These are phyloP conservation scores for Lamproptera curius DNA, from an alignment of 2,888 invertebrate genomes.

Conservation along the genomic window DNA sequence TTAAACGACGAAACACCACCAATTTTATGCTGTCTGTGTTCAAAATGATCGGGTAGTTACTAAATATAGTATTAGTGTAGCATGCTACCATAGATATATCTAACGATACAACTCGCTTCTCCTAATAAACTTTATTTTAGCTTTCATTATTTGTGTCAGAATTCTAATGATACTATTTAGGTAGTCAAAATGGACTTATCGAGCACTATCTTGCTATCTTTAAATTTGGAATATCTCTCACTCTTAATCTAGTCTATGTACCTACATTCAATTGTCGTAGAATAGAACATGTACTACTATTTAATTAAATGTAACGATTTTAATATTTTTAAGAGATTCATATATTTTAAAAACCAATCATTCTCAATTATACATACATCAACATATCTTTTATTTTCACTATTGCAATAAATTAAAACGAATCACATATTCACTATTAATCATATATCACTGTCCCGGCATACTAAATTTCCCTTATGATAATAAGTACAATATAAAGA, in stretches of 20 bases:
- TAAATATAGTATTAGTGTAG: constrained; percentile 26
- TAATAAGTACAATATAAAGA: constrained; percentile 63
- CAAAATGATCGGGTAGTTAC: constrained; percentile 40
- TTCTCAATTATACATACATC: not conserved
- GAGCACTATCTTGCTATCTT: constrained; percentile 20
- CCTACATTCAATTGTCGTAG: constrained; percentile 54
- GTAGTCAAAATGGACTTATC: constrained; percentile 45
- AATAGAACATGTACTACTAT: constrained; percentile 72
- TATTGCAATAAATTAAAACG: constrained; percentile 11
- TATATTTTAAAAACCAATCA: constrained; percentile 19
- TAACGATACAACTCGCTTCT: constrained; percentile 24
- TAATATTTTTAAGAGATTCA: constrained; percentile 58
- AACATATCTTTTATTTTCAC: constrained; percentile 10
- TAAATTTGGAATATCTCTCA: constrained; percentile 17
- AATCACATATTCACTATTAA: constrained; percentile 7
- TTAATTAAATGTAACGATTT: constrained; percentile 60
- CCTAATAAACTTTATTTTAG: constrained; percentile 16
- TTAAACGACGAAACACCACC: constrained; percentile 57
- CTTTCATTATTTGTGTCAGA: constrained; percentile 8
- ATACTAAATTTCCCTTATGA: constrained; percentile 54
- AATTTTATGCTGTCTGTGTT: constrained; percentile 65
- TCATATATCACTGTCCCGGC: constrained; percentile 32
- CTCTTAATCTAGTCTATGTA: constrained; percentile 18
- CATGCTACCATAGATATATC: constrained; percentile 7
- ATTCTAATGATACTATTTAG: constrained; percentile 43